A percentile compares a stretch with the other conserved stretches of the same genome.
These are phyloP conservation scores for Euclidia mi DNA, from an alignment of 2,888 invertebrate genomes.

Conservation along the genomic window DNA sequence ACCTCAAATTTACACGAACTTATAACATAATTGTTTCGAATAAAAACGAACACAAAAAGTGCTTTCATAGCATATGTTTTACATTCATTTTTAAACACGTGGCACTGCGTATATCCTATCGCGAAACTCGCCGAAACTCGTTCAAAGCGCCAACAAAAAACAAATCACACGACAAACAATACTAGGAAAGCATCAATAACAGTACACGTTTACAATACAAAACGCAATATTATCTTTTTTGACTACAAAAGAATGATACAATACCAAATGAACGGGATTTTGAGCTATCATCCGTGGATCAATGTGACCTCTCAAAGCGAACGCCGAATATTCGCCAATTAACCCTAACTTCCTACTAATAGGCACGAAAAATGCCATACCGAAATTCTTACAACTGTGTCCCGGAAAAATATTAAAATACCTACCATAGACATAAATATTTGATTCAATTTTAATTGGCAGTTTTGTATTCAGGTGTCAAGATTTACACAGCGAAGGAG, in stretches of 20 bases:
- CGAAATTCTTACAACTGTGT: slow-evolving; percentile 35
- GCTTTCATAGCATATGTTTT: too few relatives aligned
- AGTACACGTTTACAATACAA: too few relatives aligned
- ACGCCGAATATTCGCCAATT: slow-evolving; percentile 50
- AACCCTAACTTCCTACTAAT: slow-evolving; percentile 33
- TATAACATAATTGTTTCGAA: too few relatives aligned
- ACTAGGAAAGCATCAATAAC: too few relatives aligned
- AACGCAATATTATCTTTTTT: background rate
- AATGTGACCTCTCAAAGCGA: slow-evolving; percentile 17
- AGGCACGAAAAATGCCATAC: slow-evolving; percentile 33
- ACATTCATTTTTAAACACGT: too few relatives aligned
- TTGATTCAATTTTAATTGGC: slow-evolving; percentile 16
- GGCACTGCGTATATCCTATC: too few relatives aligned
- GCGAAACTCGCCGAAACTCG: too few relatives aligned
- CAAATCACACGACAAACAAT: too few relatives aligned
- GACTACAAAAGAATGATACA: background rate
- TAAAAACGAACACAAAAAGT: too few relatives aligned
- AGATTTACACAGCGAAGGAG: slow-evolving; percentile 86
- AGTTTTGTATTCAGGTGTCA: slow-evolving; percentile 71
- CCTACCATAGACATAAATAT: slow-evolving; percentile 26
- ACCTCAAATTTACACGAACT: too few relatives aligned
- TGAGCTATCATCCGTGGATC: slow-evolving; percentile 10
- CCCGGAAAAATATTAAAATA: slow-evolving; percentile 55
- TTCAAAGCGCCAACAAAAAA: too few relatives aligned
- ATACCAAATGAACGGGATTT: background rate